Evolutionary conservation across 2,797 vertebrate genomes (phyloP).

Genomic region (Chelon auratus): DNA sequence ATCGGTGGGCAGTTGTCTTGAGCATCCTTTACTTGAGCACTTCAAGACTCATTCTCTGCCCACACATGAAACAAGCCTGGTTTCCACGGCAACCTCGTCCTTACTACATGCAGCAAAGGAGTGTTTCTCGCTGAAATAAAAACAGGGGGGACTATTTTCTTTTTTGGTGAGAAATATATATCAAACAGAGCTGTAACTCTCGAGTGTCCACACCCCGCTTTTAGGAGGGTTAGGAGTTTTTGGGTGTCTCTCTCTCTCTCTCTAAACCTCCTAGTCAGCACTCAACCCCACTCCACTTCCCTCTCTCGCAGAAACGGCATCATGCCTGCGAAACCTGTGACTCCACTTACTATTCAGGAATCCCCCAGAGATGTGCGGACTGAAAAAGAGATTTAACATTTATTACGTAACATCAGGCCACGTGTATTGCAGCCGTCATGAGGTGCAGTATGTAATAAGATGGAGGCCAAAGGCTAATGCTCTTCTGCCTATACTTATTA

Average conservation of each 20-base stretch:
- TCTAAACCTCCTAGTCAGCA: too few species aligned
- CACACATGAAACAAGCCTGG: constrained; percentile 65
- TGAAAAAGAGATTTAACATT: constrained; percentile 32
- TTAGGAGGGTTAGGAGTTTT: too few species aligned
- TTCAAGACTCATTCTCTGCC: constrained; percentile 62
- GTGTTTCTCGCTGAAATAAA: not conserved
- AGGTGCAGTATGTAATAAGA: constrained; percentile 13
- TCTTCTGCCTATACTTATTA: constrained; percentile 21
- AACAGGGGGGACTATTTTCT: not conserved
- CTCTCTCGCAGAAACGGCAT: constrained; percentile 8
- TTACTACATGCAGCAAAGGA: constrained; percentile 38
- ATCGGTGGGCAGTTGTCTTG: constrained; percentile 33
- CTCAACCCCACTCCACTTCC: too few species aligned
- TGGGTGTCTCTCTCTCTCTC: too few species aligned
- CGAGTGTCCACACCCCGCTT: not conserved
- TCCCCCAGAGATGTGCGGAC: constrained; percentile 22
- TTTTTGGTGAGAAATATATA: too few species aligned
- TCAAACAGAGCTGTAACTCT: too few species aligned
- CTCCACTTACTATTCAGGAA: constrained; percentile 29
- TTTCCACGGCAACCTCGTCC: constrained; percentile 71
- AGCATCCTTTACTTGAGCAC: constrained; percentile 47
- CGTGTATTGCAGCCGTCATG: constrained; percentile 30
- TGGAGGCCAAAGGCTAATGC: constrained; percentile 25
- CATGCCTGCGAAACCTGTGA: constrained; percentile 10
- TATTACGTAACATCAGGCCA: constrained; percentile 51